Evolutionary conservation across 2,888 invertebrate genomes (phyloP), one percentile per base, ranked within the genome.

Genomic region (Reticulitermes lucifugus): DNA sequence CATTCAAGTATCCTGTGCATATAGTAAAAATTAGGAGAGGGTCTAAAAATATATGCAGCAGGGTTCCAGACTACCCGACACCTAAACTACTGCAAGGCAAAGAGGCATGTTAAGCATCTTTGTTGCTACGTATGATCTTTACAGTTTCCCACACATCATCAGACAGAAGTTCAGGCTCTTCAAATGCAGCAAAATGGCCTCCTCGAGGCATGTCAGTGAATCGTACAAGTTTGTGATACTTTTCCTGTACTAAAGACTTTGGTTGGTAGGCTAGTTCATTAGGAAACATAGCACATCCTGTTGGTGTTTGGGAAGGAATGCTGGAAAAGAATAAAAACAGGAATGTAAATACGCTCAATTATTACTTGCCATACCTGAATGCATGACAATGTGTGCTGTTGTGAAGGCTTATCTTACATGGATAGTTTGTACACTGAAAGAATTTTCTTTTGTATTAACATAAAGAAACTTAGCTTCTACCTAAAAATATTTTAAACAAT

Each of bases 121-220:
- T 83, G 21, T 46, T 79, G n/a, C 77, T 65, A 9, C 82, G 79
- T 12, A 86, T 75, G 25, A 80, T 80, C 29, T 84, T 83, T 29
- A 86, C 75, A 21, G 85, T 70, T 22, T 71, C 79, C 89, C 93
- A 94, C 14, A 98, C 90, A 89, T 98, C 97, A 0, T 93, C 91
- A 5, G 96, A 94, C 46, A 98, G 89, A 0, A 95, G 88, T 71
- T 93, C 90, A 0, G 98, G 97, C 86, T 94, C 92, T 90, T 98
- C 97, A 85, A 97, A 91, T 0, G 97, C 96, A 0, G 96, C 95
- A 90, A 98, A 98, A 90, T 98, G 98, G 0, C 98, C 98, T 0
- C 97, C 97, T 5, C 93, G 91, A 0, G 93, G 91, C 59, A 95
- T 92, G 75, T 94, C 91, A 0, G 93, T 94, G 88, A 93, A 94